Conservation (phyloP, 2,888 invertebrate genomes). For the Drosophila neutralis region DNA sequence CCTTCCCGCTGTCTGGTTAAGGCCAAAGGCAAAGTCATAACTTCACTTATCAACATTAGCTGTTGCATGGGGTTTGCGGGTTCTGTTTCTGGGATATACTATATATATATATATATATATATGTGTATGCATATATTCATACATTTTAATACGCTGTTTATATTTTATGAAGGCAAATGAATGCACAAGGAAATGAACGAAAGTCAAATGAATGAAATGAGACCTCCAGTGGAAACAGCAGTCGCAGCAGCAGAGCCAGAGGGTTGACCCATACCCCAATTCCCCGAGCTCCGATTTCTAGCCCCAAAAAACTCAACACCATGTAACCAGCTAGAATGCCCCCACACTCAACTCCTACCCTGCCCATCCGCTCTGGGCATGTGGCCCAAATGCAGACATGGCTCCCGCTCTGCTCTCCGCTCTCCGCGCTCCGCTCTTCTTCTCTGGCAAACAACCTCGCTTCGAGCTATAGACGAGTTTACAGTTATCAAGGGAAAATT, state of each 20-base stretch:
- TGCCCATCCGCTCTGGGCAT: conserved; percentile 16
- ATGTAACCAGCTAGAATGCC: conserved; percentile 53
- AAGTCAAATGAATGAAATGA: conserved; percentile 67
- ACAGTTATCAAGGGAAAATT: conserved; percentile 84
- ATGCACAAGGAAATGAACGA: conserved; percentile 79
- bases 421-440: conserved; percentile 7
- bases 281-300: conserved; percentile 11
- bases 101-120: conserved; percentile 50
- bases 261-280: conserved; percentile 12
- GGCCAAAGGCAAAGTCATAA: conserved; percentile 78
- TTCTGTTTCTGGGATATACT: conserved; percentile 70
- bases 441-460: conserved; percentile 78
- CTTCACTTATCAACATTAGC: conserved; percentile 82
- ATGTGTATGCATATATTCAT: conserved; percentile 59
- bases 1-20: conserved; percentile 52
- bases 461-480: conserved; percentile 84
- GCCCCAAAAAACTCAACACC: conserved; percentile 75
- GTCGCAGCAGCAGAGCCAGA: not conserved
- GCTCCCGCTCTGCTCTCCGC: not conserved
- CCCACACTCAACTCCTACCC: not conserved
- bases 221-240: conserved; percentile 30
- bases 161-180: conserved; percentile 82
- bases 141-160: conserved; percentile 83
- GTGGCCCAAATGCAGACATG: conserved; percentile 53
- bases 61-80: conserved; percentile 49